phyloP scores from a whole-genome alignment of 53 echinoderm and acorn worm genomes.

The Mesocentrotus franciscanus region DNA sequence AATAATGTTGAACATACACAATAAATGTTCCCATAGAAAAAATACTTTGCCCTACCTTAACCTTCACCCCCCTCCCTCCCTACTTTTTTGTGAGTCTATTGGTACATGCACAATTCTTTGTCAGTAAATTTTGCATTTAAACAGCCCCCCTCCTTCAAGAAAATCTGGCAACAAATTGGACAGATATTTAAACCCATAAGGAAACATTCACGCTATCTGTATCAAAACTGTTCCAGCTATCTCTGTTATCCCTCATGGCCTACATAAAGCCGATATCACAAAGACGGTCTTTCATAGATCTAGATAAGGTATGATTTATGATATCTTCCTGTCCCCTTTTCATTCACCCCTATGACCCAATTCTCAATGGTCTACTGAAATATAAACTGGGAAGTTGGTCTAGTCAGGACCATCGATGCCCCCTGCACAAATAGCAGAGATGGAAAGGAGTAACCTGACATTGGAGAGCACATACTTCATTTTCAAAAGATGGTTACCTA shows the following conservation, averaged over 20 bases:
- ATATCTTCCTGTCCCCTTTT: constrained; percentile 36
- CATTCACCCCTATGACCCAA: constrained; percentile 15
- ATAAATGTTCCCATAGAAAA: neutral
- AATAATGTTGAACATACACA: neutral
- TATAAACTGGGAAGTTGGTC: neutral
- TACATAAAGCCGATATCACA: neutral
- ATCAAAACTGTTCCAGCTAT: no score
- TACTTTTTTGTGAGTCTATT: neutral
- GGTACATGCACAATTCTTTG: no score
- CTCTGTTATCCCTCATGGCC: neutral
- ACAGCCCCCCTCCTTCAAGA: neutral
- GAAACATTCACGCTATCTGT: neutral
- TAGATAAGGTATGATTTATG: neutral
- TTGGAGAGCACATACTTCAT: no score
- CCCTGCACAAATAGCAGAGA: neutral
- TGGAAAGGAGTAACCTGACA: neutral
- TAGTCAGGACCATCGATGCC: neutral
- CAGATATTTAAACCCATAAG: neutral
- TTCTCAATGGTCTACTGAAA: neutral
- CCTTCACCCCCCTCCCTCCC: neutral
- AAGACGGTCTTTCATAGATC: neutral
- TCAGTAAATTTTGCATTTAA: neutral
- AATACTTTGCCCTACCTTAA: no score
- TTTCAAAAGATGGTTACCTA: no score
- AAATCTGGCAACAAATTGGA: neutral